Evolutionary conservation across 1,140 invertebrate species (phyloP).

Genomic region (Lepidostoma basale): DNA sequence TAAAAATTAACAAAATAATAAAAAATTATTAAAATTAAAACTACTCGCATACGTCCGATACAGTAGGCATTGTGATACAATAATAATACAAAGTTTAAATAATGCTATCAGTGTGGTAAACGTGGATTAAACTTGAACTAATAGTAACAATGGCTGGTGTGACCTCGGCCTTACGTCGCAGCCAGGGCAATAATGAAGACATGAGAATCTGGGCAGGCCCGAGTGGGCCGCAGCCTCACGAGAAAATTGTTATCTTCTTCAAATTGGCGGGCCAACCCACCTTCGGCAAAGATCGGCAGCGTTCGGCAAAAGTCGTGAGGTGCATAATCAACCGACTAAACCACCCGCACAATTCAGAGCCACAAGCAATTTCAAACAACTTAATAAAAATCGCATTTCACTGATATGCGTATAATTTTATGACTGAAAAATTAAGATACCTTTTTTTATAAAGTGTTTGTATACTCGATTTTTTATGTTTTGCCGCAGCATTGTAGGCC

Average conservation of each 20-base stretch:
- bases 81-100: too few species aligned
- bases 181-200: slow-evolving; percentile 18
- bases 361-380: background rate
- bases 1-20: too few species aligned
- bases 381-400: slow-evolving; percentile 7
- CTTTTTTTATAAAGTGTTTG: background rate
- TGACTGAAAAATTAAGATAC: background rate
- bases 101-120: too few species aligned
- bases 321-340: slow-evolving; percentile 11
- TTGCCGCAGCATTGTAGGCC: too few species aligned
- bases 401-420: background rate
- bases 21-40: too few species aligned
- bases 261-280: slow-evolving; percentile 19
- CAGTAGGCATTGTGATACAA: too few species aligned
- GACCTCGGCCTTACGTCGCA: background rate
- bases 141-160: too few species aligned
- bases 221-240: slow-evolving; percentile 3
- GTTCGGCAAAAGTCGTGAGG: slow-evolving; percentile 14
- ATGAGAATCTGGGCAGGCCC: slow-evolving; percentile 19
- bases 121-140: too few species aligned
- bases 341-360: background rate
- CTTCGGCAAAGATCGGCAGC: slow-evolving; percentile 20
- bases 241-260: slow-evolving; percentile 16
- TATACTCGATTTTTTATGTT: background rate
- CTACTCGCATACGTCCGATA: too few species aligned